Conservation (phyloP, 92 coral and sea anemone genomes). For the Epizoanthus fatuus region DNA sequence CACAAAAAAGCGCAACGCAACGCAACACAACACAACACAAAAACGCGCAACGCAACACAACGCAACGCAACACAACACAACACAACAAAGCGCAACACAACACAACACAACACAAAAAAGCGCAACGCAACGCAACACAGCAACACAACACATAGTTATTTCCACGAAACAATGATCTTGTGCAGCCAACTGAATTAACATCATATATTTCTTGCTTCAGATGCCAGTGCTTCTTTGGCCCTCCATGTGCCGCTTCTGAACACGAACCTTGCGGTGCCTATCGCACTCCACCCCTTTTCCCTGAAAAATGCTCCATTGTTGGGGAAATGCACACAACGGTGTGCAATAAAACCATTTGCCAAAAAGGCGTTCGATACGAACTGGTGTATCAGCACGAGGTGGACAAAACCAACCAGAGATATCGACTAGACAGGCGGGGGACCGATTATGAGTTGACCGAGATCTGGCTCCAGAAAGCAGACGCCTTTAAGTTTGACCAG, state of each 20-base stretch:
- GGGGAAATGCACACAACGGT: background rate
- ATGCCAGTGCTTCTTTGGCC: constrained; percentile 32
- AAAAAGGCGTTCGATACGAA: background rate
- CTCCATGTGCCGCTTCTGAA: background rate
- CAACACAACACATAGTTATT: too few species aligned
- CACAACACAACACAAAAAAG: too few species aligned
- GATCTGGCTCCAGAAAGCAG: constrained; percentile 1
- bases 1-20: too few species aligned
- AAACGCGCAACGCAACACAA: too few species aligned
- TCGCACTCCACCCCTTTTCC: background rate
- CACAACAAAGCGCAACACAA: too few species aligned
- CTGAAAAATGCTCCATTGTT: background rate
- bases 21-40: too few species aligned
- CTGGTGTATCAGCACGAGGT: background rate
- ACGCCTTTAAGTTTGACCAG: background rate
- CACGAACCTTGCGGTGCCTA: constrained; percentile 1
- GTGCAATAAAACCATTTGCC: constrained; percentile 3
- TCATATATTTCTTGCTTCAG: background rate
- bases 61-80: too few species aligned
- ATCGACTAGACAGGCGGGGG: background rate
- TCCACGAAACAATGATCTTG: too few species aligned
- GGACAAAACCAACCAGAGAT: constrained; percentile 1
- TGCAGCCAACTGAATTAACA: too few species aligned
- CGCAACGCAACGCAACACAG: too few species aligned
- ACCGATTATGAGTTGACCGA: background rate